phyloP scores from a whole-genome alignment of 2,888 invertebrate species.

The Polydrusus cervinus region DNA sequence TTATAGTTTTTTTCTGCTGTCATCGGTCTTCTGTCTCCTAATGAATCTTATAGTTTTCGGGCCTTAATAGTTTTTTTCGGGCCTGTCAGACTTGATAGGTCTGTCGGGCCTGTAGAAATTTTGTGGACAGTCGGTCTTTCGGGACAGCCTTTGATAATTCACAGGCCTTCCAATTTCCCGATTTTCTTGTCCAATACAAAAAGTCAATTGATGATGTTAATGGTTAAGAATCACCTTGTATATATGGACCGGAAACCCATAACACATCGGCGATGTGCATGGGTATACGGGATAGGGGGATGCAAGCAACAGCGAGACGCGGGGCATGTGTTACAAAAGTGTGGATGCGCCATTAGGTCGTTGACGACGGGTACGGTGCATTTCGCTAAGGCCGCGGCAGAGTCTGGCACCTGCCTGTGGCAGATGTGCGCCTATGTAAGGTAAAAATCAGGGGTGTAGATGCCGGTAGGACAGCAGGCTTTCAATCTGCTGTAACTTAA shows the following conservation, averaged over 20 bases:
- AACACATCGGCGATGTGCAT: constrained; percentile 35
- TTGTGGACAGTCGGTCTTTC: too few species aligned
- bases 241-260: constrained; percentile 42
- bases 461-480: not conserved
- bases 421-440: constrained; percentile 61
- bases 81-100: too few species aligned
- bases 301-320: constrained; percentile 19
- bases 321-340: constrained; percentile 23
- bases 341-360: constrained; percentile 28
- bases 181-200: too few species aligned
- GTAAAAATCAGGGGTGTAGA: constrained; percentile 19
- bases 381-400: constrained; percentile 30
- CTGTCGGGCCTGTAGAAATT: too few species aligned
- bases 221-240: not conserved
- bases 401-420: constrained; percentile 67
- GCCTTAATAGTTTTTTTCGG: too few species aligned
- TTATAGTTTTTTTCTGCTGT: too few species aligned
- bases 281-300: constrained; percentile 39
- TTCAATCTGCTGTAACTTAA: too few species aligned
- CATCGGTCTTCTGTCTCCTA: too few species aligned
- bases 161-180: too few species aligned
- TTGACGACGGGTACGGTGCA: constrained; percentile 20
- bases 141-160: too few species aligned
- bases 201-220: too few species aligned
- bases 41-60: too few species aligned